phyloP scores from a whole-genome alignment of 2,888 invertebrate species.

The Erpobdella octoculata region DNA sequence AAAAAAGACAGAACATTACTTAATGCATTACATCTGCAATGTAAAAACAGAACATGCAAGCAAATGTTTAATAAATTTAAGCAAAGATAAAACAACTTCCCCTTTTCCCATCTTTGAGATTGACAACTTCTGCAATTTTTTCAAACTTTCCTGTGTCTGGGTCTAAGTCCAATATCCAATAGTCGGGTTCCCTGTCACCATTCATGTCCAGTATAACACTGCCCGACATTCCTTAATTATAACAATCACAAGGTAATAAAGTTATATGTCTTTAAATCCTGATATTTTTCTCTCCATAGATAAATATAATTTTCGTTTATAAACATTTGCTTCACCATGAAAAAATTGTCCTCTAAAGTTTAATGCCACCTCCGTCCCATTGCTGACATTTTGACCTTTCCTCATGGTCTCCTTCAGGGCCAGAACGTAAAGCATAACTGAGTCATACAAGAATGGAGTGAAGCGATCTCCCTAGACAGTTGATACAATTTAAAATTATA shows the following conservation, averaged over 20 bases:
- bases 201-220: constrained; percentile 43
- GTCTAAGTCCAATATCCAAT: constrained; percentile 43
- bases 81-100: too few relatives aligned
- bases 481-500: too few relatives aligned
- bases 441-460: constrained; percentile 37
- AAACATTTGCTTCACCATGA: constrained; percentile 27
- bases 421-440: constrained; percentile 36
- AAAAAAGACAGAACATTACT: too few relatives aligned
- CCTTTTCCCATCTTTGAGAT: constrained; percentile 27
- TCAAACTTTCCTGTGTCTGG: constrained; percentile 32
- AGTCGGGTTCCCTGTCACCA: constrained; percentile 46
- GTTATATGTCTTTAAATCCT: not conserved
- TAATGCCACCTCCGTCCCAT: constrained; percentile 26
- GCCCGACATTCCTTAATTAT: constrained; percentile 42
- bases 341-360: constrained; percentile 31
- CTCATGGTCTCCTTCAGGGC: constrained; percentile 35
- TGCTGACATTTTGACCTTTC: constrained; percentile 29
- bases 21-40: too few relatives aligned
- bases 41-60: too few relatives aligned
- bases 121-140: constrained; percentile 35
- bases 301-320: not conserved
- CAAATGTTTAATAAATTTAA: too few relatives aligned
- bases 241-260: not conserved
- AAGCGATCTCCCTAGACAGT: constrained; percentile 33
- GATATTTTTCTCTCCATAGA: not conserved